Conservation (phyloP, 2,113 vertebrate genomes). For the Oplegnathus fasciatus region DNA sequence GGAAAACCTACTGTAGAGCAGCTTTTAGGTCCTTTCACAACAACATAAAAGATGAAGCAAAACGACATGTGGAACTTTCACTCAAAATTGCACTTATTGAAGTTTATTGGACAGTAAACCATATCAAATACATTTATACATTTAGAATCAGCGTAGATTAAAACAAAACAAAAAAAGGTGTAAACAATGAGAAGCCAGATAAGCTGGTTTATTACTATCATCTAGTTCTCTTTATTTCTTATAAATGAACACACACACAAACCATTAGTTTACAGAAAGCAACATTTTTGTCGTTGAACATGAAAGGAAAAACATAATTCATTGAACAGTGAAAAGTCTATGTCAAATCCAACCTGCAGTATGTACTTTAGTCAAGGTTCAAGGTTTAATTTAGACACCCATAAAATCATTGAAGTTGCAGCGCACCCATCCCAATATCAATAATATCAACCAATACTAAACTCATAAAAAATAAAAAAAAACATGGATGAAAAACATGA, state of each 20-base stretch:
- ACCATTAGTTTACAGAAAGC: too few species aligned
- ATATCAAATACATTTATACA: not conserved
- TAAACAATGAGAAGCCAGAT: too few species aligned
- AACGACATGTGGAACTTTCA: too few species aligned
- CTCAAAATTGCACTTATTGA: too few species aligned
- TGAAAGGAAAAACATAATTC: not conserved
- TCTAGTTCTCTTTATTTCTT: not conserved
- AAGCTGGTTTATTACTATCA: not conserved
- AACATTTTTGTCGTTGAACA: not conserved
- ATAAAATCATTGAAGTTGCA: not conserved
- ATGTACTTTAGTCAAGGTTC: not conserved
- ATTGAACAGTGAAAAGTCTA: too few species aligned
- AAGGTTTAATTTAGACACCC: not conserved
- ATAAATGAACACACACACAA: not conserved
- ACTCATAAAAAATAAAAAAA: not conserved
- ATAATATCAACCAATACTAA: not conserved
- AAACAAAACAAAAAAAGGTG: not conserved
- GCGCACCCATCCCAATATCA: not conserved
- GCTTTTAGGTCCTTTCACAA: too few species aligned
- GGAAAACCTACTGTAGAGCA: too few species aligned
- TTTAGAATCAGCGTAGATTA: not conserved
- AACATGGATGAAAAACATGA: not conserved
- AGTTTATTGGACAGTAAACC: too few species aligned
- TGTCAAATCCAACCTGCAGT: not conserved
- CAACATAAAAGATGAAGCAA: too few species aligned